Evolutionary conservation across 2,797 vertebrate species (phyloP), one percentile per base, ranked within the genome.

Genomic region (Phoebastria nigripes): DNA sequence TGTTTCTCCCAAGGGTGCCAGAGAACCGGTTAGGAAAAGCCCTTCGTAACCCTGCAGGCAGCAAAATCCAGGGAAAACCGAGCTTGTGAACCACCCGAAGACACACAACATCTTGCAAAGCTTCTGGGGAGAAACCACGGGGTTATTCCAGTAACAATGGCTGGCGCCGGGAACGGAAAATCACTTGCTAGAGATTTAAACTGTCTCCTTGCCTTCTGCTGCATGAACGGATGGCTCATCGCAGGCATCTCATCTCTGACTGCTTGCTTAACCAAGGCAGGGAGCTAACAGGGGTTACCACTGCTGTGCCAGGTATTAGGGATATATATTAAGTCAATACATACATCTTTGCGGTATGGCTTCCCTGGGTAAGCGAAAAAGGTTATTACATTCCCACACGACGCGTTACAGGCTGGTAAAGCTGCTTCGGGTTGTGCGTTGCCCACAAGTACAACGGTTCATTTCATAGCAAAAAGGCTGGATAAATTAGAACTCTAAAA

Each of bases 101-200:
- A 76, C 42, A 67, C 56, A 85, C 55, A 91, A 73, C 94, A 89
- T 8, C 31, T 93, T 84, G 83, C 72, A 92, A 82, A 92, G 90
- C 89, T 95, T 88, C 88, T 94, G 93, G 65, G 77, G 59, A 69
- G 72, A 80, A 92, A 92, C 80, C 85, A 82, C 21, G 20, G 54
- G 72, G 24, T 85, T 89, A 90, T 78, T 89, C 67, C 63, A 41
- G 39, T 78, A 62, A 95, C 93, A 96, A 80, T 88, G 91, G 91
- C 94, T 97, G 97, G 92, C 41, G 29, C 87, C 33, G 17, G 95
- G 92, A 96, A 95, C 65, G 94, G 94, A 63, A 97, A 96, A 96
- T 66, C 85, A 89, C 77, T 90, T 81, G 78, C 71, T 71, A 41
- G 82, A 44, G 91, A 90, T 84, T 93, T 91, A 87, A 96, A 94